phyloP scores from a whole-genome alignment of 2,797 vertebrate species.

The Rhinogobio ventralis region DNA sequence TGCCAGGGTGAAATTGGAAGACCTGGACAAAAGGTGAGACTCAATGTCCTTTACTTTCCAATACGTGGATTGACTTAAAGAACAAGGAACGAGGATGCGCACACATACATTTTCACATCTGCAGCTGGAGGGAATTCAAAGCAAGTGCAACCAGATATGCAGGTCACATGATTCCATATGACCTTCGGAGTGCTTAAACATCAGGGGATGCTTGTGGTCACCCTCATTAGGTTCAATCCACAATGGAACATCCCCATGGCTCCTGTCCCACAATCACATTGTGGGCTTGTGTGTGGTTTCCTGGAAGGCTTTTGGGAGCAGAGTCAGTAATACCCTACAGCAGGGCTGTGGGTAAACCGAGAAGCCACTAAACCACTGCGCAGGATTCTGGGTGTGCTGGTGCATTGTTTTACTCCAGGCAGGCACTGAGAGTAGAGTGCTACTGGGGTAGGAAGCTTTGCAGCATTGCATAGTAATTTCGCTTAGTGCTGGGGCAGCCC shows the following conservation, averaged over 20 bases:
- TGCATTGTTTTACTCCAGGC: conserved; percentile 25
- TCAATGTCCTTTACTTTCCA: conserved; percentile 69
- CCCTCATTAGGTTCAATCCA: conserved; percentile 47
- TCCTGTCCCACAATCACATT: conserved; percentile 34
- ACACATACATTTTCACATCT: conserved; percentile 7
- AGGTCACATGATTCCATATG: conserved; percentile 45
- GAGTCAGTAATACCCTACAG: conserved; percentile 13
- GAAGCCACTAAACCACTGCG: conserved; percentile 33
- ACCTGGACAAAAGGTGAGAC: conserved; percentile 96
- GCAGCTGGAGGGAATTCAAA: conserved; percentile 64
- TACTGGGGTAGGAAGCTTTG: conserved; percentile 72
- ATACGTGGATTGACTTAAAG: conserved; percentile 75
- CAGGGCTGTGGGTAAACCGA: conserved; percentile 26
- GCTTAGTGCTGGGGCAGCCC: conserved; percentile 80
- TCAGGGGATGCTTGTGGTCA: conserved; percentile 36
- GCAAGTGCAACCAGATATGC: conserved; percentile 66
- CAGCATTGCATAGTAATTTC: conserved; percentile 83
- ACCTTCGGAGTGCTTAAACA: conserved; percentile 51
- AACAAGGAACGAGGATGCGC: conserved; percentile 54
- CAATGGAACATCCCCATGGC: conserved; percentile 31
- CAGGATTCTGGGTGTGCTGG: conserved; percentile 1
- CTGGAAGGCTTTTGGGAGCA: conserved; percentile 42
- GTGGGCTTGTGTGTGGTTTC: conserved; percentile 52
- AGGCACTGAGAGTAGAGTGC: conserved; percentile 7
- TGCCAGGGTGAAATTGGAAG: conserved; percentile 96